phyloP scores from a whole-genome alignment of 2,888 invertebrate genomes.

The Geotrupes spiniger region DNA sequence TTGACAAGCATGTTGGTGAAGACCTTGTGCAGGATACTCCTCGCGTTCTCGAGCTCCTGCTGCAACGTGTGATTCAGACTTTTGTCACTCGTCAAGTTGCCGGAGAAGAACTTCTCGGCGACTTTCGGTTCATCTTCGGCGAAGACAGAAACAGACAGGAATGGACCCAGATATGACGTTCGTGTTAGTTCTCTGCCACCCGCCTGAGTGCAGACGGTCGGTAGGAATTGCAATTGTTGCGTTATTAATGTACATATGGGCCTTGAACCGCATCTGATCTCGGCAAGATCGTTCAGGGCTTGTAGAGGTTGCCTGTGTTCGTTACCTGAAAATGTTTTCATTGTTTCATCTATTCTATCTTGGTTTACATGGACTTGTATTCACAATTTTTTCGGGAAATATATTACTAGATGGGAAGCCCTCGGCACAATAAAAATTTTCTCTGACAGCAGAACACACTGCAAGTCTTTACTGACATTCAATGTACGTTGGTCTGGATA shows the following conservation, averaged over 20 bases:
- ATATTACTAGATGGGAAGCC: too few species aligned
- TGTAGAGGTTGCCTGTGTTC: constrained; percentile 64
- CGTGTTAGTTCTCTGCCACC: constrained; percentile 83
- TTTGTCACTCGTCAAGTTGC: constrained; percentile 57
- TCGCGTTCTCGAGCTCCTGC: constrained; percentile 75
- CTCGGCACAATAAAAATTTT: too few species aligned
- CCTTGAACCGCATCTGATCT: constrained; percentile 70
- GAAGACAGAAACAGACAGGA: constrained; percentile 87
- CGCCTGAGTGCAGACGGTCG: constrained; percentile 69
- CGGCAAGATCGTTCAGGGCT: constrained; percentile 71
- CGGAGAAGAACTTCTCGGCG: constrained; percentile 69
- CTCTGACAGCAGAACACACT: too few species aligned
- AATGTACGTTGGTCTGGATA: too few species aligned
- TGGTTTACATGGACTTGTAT: too few species aligned
- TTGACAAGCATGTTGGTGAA: constrained; percentile 50
- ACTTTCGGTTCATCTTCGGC: constrained; percentile 90
- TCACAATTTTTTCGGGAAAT: too few species aligned
- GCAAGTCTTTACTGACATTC: too few species aligned
- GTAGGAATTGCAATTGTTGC: constrained; percentile 69
- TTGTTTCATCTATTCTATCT: too few species aligned
- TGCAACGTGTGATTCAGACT: constrained; percentile 70
- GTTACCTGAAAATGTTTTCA: constrained; percentile 56
- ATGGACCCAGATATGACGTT: constrained; percentile 86
- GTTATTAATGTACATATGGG: constrained; percentile 73
- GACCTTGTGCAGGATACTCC: constrained; percentile 74